phyloP scores from a whole-genome alignment of 2,888 invertebrate species.

The Acronicta aceris region DNA sequence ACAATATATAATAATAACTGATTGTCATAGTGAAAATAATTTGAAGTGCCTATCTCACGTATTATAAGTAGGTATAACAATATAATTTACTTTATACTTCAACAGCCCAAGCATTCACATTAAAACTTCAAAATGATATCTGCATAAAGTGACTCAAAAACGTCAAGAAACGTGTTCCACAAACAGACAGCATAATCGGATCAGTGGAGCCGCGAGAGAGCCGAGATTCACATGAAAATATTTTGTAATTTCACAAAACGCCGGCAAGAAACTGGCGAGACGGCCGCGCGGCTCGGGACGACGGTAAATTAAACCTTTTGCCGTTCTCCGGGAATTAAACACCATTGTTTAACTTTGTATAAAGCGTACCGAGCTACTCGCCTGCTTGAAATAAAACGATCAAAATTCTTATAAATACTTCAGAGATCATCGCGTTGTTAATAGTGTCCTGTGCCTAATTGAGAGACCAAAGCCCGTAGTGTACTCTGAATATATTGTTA shows the following conservation, averaged over 20 bases:
- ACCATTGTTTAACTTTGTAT: slow-evolving; percentile 30
- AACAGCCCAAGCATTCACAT: not conserved
- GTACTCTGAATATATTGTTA: not conserved
- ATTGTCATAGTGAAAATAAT: no score
- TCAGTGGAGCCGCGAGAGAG: slow-evolving; percentile 10
- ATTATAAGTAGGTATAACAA: no score
- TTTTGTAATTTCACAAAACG: slow-evolving; percentile 9
- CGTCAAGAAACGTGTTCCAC: slow-evolving; percentile 15
- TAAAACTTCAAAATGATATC: slow-evolving; percentile 12
- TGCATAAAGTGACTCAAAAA: slow-evolving; percentile 11
- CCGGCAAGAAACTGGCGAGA: not conserved
- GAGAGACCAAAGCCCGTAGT: slow-evolving; percentile 5
- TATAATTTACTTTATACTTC: no score
- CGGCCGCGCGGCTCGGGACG: slow-evolving; percentile 1
- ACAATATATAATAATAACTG: no score
- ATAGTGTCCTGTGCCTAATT: not conserved
- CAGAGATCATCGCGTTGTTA: slow-evolving; percentile 4
- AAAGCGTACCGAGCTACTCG: slow-evolving; percentile 10
- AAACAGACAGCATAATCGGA: slow-evolving; percentile 24
- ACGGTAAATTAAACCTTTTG: slow-evolving; percentile 38
- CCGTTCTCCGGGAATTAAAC: slow-evolving; percentile 31
- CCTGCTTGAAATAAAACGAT: not conserved
- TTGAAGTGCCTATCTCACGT: no score
- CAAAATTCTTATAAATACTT: slow-evolving; percentile 1
- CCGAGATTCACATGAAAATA: slow-evolving; percentile 3